Evolutionary conservation across 2,888 invertebrate species (phyloP).

Genomic region (Pemphredon lugubris): DNA sequence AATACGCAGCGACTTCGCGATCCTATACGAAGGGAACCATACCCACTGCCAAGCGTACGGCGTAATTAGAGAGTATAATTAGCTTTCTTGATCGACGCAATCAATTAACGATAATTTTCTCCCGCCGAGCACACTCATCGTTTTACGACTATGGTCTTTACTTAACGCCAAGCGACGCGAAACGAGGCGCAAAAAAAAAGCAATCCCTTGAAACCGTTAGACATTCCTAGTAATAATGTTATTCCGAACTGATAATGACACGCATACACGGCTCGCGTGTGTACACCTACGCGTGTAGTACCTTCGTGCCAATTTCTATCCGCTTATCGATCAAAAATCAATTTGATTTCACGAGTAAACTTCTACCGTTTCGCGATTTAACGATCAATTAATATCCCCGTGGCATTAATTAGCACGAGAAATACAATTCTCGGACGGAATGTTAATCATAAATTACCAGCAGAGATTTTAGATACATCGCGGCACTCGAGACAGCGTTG

Average conservation of each 20-base stretch:
- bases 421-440: constrained; percentile 20
- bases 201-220: neutral
- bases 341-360: constrained; percentile 20
- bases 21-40: neutral
- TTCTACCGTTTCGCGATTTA: constrained; percentile 32
- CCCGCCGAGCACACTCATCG: neutral
- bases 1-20: neutral
- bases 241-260: neutral
- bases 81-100: constrained; percentile 52
- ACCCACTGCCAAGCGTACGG: constrained; percentile 1
- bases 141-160: constrained; percentile 9
- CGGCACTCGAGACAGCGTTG: too few relatives aligned
- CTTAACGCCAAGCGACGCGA: constrained; percentile 3
- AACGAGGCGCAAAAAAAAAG: constrained; percentile 7
- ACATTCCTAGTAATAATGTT: neutral
- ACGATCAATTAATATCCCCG: constrained; percentile 38
- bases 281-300: constrained; percentile 1
- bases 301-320: constrained; percentile 3
- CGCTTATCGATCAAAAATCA: neutral
- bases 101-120: constrained; percentile 56
- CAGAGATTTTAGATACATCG: neutral
- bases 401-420: constrained; percentile 32
- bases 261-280: neutral
- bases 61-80: constrained; percentile 54
- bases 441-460: constrained; percentile 31